phyloP scores from a whole-genome alignment of 2,888 invertebrate genomes.

The Crematogaster levior region DNA sequence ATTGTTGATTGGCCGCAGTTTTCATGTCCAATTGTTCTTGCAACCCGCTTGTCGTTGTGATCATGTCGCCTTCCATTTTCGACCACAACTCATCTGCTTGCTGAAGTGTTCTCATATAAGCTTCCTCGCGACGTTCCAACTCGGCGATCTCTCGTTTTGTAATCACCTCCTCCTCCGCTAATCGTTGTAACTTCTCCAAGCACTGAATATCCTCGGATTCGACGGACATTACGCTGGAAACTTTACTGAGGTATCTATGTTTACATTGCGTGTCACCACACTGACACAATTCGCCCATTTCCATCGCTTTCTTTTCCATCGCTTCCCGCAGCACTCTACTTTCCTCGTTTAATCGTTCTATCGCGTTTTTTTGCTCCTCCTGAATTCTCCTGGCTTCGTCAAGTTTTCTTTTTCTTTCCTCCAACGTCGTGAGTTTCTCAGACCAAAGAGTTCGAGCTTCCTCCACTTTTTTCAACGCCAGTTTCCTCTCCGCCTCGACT shows the following conservation, averaged over 20 bases:
- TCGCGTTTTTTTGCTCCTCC: slow-evolving; percentile 68
- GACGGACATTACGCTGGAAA: slow-evolving; percentile 76
- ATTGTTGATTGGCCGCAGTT: slow-evolving; percentile 87
- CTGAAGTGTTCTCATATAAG: slow-evolving; percentile 90
- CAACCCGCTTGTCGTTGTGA: slow-evolving; percentile 85
- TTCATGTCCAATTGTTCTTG: slow-evolving; percentile 87
- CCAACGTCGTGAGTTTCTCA: slow-evolving; percentile 71
- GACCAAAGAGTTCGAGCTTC: slow-evolving; percentile 76
- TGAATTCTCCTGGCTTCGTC: slow-evolving; percentile 76
- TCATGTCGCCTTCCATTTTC: slow-evolving; percentile 86
- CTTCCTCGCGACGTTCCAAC: slow-evolving; percentile 89
- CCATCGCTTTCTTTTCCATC: neutral
- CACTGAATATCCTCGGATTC: slow-evolving; percentile 83
- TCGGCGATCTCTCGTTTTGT: slow-evolving; percentile 89
- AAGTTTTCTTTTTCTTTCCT: slow-evolving; percentile 70
- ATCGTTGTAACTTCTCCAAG: slow-evolving; percentile 86
- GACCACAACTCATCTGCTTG: slow-evolving; percentile 91
- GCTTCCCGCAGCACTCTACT: slow-evolving; percentile 64
- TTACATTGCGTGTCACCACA: slow-evolving; percentile 74
- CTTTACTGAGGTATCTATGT: slow-evolving; percentile 57
- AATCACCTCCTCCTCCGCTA: slow-evolving; percentile 87
- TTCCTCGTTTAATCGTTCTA: slow-evolving; percentile 73
- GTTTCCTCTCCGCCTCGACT: slow-evolving; percentile 79
- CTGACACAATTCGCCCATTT: slow-evolving; percentile 51
- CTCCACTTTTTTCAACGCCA: slow-evolving; percentile 72